Evolutionary conservation across 2,797 vertebrate genomes (phyloP).

Genomic region (Acanthornis magna): DNA sequence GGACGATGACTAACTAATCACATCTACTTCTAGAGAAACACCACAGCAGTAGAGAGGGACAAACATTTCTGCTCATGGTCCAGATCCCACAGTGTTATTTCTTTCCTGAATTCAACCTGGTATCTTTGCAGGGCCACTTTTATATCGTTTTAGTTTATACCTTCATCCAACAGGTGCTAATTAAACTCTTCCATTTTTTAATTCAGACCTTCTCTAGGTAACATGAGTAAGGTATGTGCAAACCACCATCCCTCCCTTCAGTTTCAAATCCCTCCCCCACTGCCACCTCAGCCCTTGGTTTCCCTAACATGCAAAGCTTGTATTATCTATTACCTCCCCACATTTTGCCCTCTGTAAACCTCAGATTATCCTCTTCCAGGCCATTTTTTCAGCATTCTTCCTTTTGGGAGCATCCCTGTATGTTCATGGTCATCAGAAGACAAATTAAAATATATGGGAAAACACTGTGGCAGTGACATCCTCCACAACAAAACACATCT

Average conservation of each 20-base stretch:
- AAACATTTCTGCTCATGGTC: not conserved
- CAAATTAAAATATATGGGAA: not conserved
- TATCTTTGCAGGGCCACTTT: not conserved
- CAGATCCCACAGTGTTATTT: not conserved
- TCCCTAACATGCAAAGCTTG: not conserved
- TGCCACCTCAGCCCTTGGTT: not conserved
- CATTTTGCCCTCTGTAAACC: not conserved
- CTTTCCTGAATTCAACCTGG: not conserved
- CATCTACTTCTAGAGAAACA: not conserved
- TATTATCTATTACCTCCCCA: not conserved
- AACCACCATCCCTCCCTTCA: not conserved
- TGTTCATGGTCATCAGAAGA: not conserved
- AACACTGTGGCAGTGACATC: not conserved
- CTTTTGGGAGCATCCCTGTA: not conserved
- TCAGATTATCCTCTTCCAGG: not conserved
- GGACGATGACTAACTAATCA: not conserved
- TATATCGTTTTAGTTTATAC: not conserved
- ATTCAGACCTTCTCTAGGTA: not conserved
- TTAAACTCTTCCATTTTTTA: not conserved
- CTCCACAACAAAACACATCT: not conserved
- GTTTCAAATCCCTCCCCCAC: not conserved
- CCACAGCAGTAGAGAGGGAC: not conserved
- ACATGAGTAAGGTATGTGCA: not conserved
- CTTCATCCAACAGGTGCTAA: not conserved
- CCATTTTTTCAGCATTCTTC: not conserved